Evolutionary conservation across 2,888 invertebrate genomes (phyloP).

Genomic region (Rhagophthalmus giganteus): DNA sequence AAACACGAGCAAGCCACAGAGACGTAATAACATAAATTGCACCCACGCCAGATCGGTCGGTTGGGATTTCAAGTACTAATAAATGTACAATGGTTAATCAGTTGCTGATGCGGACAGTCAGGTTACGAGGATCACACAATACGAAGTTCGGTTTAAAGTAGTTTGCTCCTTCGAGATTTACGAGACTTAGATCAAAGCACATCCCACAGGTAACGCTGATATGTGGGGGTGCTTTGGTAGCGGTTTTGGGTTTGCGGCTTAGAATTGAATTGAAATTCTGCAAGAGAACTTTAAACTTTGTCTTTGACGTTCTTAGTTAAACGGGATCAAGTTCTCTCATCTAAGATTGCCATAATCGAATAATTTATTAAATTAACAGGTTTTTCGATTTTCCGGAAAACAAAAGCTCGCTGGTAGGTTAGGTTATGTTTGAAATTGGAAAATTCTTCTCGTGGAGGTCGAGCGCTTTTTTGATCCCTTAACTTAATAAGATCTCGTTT

Average conservation of each 20-base stretch:
- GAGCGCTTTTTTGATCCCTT: conserved; percentile 22
- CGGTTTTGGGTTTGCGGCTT: not conserved
- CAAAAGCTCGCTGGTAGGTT: no score
- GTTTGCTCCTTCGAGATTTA: not conserved
- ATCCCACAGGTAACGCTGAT: not conserved
- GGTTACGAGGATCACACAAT: not conserved
- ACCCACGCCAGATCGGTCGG: not conserved
- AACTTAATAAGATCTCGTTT: conserved; percentile 29
- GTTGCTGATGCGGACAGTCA: not conserved
- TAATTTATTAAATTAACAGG: no score
- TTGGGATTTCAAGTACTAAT: not conserved
- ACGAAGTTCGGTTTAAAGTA: not conserved
- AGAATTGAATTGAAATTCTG: not conserved
- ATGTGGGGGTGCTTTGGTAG: not conserved
- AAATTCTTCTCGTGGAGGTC: no score
- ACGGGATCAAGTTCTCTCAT: not conserved
- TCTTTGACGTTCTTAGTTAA: not conserved
- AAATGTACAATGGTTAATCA: not conserved
- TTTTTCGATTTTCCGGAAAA: no score
- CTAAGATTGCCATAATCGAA: no score
- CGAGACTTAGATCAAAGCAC: not conserved
- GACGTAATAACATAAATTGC: not conserved
- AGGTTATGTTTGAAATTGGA: no score
- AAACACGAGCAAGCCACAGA: not conserved
- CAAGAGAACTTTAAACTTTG: not conserved